Percentiles rank a stretch among this genome's conserved stretches.
Evolutionary conservation across 53 echinoderm and acorn worm genomes (phyloP).

Genomic region (Luidia sarsii): DNA sequence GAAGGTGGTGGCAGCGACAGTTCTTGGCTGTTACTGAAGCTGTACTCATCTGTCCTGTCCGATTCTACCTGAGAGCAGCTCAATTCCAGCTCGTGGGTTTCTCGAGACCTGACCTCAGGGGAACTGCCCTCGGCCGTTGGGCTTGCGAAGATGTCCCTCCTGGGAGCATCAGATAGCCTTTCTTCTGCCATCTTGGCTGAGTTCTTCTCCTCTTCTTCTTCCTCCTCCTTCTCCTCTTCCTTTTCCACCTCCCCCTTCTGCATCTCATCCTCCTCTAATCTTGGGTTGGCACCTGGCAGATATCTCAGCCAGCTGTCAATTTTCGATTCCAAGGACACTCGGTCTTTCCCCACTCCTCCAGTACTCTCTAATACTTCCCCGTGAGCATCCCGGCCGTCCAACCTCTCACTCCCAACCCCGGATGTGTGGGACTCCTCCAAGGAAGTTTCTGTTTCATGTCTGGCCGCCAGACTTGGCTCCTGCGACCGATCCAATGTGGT

Average conservation of each 20-base stretch:
- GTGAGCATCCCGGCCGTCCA: too few species aligned
- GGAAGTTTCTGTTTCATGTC: neutral
- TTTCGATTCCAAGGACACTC: constrained; percentile 1
- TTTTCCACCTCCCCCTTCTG: too few species aligned
- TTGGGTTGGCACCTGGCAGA: neutral
- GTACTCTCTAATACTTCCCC: too few species aligned
- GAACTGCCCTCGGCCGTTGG: too few species aligned
- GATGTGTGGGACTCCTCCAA: neutral
- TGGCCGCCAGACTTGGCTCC: neutral
- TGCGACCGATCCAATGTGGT: neutral
- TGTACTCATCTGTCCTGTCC: constrained; percentile 24
- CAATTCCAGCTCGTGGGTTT: neutral
- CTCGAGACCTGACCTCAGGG: too few species aligned
- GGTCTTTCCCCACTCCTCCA: neutral
- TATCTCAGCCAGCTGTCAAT: constrained; percentile 38
- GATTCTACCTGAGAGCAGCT: constrained; percentile 12
- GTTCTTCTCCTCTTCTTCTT: neutral
- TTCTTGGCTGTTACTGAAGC: constrained; percentile 14
- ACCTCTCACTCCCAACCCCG: neutral
- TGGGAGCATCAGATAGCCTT: too few species aligned
- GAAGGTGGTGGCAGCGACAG: neutral
- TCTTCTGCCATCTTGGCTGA: too few species aligned
- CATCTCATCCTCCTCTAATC: too few species aligned
- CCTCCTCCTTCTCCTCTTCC: neutral
- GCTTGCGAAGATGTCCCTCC: too few species aligned